Conservation (phyloP, 2,113 vertebrate species). For the Aptenodytes patagonicus region DNA sequence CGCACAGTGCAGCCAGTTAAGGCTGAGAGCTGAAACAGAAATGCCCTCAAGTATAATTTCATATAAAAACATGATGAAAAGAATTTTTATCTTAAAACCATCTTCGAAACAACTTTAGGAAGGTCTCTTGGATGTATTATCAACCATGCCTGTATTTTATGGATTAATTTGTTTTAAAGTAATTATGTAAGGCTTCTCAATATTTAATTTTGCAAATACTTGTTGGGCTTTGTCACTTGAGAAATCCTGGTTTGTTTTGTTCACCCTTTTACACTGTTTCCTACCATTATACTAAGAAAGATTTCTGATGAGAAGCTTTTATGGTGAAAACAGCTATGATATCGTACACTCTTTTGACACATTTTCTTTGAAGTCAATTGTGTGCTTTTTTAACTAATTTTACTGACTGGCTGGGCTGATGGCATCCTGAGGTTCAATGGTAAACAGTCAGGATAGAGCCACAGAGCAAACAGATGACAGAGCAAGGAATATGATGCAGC, state of each 20-base stretch:
- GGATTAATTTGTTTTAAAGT: neutral
- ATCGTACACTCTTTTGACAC: neutral
- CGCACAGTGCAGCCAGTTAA: neutral
- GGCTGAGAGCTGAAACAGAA: neutral
- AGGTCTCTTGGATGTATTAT: neutral
- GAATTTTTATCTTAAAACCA: neutral
- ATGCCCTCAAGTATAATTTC: neutral
- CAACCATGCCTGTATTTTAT: neutral
- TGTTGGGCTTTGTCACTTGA: neutral
- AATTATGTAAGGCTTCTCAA: neutral
- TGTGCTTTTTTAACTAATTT: neutral
- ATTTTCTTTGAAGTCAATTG: neutral
- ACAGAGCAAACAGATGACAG: neutral
- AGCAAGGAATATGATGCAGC: neutral
- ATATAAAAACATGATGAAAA: constrained; percentile 1
- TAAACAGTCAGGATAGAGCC: neutral
- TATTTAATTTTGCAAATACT: neutral
- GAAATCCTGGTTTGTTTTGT: neutral
- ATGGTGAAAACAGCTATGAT: neutral
- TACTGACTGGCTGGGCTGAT: neutral
- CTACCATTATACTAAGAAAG: neutral
- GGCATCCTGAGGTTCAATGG: neutral
- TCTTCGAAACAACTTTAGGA: constrained; percentile 2
- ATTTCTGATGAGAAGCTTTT: neutral
- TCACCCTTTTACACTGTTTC: neutral